Evolutionary conservation across 2,797 vertebrate species (phyloP).

Genomic region (Amphiprion clarkii): DNA sequence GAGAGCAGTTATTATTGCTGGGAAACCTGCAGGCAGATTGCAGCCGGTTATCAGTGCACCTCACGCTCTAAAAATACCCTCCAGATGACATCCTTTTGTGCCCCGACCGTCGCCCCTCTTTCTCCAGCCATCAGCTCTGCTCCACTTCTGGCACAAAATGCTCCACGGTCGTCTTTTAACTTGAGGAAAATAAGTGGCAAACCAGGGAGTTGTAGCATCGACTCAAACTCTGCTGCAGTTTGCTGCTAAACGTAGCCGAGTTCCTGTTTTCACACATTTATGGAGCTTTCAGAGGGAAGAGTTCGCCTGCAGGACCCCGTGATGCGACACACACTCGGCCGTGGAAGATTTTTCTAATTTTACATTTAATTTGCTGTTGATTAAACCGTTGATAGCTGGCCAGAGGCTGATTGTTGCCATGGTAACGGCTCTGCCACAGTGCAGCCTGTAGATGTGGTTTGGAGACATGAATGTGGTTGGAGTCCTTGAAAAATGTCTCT

Average conservation of each 20-base stretch:
- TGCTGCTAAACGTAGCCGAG: background rate
- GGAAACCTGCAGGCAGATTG: constrained; percentile 65
- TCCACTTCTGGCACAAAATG: constrained; percentile 58
- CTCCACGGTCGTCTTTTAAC: constrained; percentile 21
- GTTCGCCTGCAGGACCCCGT: background rate
- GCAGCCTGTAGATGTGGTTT: constrained; percentile 6
- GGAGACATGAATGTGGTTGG: background rate
- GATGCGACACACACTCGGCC: constrained; percentile 10
- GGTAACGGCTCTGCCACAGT: constrained; percentile 33
- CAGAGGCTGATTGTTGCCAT: constrained; percentile 55
- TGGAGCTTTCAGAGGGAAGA: background rate
- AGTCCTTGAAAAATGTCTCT: constrained; percentile 1
- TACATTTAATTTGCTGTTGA: constrained; percentile 43
- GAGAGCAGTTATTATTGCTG: constrained; percentile 55
- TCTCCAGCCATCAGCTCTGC: constrained; percentile 68
- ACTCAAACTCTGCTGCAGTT: constrained; percentile 25
- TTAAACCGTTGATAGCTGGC: constrained; percentile 46
- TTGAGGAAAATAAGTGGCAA: constrained; percentile 33
- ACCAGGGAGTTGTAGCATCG: background rate
- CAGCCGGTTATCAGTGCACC: constrained; percentile 62
- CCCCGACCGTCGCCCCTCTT: constrained; percentile 57
- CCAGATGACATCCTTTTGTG: constrained; percentile 72
- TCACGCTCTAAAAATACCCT: constrained; percentile 72
- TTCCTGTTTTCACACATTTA: no score
- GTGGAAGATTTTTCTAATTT: constrained; percentile 32